Evolutionary conservation across 2,113 vertebrate species (phyloP).

Genomic region (Gymnarchus niloticus): DNA sequence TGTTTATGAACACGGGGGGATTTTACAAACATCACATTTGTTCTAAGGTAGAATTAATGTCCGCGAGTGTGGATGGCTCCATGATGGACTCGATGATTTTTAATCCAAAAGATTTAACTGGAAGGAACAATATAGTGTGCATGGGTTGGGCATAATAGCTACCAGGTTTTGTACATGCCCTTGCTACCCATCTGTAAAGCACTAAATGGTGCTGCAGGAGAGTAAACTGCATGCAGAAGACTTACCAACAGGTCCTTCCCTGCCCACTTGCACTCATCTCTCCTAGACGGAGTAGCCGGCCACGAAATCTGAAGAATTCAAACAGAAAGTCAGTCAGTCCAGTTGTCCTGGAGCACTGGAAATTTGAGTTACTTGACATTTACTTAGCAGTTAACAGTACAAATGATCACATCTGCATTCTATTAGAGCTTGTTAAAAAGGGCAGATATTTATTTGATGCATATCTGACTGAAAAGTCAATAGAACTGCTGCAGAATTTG

Average conservation of each 20-base stretch:
- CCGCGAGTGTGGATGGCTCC: neutral
- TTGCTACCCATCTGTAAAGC: neutral
- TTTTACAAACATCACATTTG: neutral
- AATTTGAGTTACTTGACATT: neutral
- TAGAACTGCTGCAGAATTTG: too few species aligned
- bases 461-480: neutral
- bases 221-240: constrained; percentile 26
- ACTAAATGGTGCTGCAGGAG: neutral
- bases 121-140: neutral
- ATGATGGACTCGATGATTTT: neutral
- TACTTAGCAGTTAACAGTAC: neutral
- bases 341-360: neutral
- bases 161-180: neutral
- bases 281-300: constrained; percentile 88
- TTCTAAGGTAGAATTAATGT: neutral
- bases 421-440: neutral
- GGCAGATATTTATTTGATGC: neutral
- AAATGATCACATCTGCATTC: neutral
- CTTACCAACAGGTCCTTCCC: constrained; percentile 92
- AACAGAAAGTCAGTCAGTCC: constrained; percentile 36
- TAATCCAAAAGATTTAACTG: neutral
- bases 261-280: constrained; percentile 96
- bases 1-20: neutral
- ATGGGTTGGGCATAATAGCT: neutral
- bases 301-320: constrained; percentile 75